These are phyloP conservation scores for Lontra canadensis DNA, from an alignment of 2,113 vertebrate species.

Conservation along the genomic window DNA sequence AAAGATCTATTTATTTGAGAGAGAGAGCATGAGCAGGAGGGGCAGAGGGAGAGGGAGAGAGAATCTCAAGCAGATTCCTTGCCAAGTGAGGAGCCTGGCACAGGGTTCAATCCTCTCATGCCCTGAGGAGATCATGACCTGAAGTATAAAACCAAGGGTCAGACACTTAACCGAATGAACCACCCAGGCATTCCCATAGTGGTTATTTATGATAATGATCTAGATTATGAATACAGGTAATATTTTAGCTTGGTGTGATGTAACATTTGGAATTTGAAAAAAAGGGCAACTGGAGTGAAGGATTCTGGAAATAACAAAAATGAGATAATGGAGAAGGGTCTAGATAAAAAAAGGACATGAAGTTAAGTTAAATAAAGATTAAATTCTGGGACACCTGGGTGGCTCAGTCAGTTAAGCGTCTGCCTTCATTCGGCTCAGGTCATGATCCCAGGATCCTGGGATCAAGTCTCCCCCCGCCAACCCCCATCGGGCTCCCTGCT, in stretches of 20 bases:
- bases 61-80: background rate
- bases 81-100: background rate
- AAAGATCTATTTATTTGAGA: background rate
- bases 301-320: background rate
- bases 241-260: background rate
- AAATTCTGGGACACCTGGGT: too few species aligned
- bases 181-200: background rate
- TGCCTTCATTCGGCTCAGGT: too few species aligned
- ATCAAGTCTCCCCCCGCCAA: too few species aligned
- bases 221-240: background rate
- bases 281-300: background rate
- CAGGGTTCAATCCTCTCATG: background rate
- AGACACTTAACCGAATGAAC: background rate
- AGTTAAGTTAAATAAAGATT: background rate
- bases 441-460: too few species aligned
- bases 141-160: background rate
- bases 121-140: background rate
- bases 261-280: background rate
- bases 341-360: background rate
- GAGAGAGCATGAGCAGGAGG: background rate
- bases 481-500: too few species aligned
- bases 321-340: background rate
- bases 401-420: too few species aligned
- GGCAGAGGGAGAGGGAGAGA: background rate
- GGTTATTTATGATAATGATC: background rate